phyloP scores from a whole-genome alignment of 2,113 vertebrate genomes.

The Meleagris gallopavo region DNA sequence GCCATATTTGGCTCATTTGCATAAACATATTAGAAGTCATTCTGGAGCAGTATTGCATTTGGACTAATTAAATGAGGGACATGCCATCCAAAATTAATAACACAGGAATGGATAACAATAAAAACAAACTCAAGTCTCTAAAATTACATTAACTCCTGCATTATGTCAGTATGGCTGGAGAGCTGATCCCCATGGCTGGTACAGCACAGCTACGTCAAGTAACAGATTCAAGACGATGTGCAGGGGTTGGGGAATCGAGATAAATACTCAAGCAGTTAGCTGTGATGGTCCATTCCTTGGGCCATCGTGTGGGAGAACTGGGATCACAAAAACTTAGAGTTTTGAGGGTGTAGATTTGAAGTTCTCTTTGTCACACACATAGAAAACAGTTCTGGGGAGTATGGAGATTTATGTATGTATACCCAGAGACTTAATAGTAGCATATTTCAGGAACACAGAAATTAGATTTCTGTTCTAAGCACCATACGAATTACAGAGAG shows the following conservation, averaged over 20 bases:
- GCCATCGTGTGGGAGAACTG: neutral
- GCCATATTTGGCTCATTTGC: neutral
- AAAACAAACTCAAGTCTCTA: constrained; percentile 26
- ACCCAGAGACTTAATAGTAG: neutral
- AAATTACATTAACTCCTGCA: constrained; percentile 1
- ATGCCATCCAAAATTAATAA: constrained; percentile 51
- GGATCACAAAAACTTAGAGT: neutral
- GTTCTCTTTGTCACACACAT: neutral
- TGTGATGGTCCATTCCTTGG: neutral
- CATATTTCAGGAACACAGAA: neutral
- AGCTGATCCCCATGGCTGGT: neutral
- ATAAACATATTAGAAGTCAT: neutral
- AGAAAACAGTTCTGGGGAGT: neutral
- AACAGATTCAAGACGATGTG: neutral
- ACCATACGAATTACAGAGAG: neutral
- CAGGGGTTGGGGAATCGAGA: neutral
- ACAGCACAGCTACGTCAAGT: neutral
- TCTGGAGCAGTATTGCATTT: constrained; percentile 35
- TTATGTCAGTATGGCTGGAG: neutral
- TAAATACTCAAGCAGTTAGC: neutral
- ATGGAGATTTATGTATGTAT: neutral
- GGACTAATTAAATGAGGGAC: constrained; percentile 53
- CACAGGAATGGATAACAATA: constrained; percentile 4
- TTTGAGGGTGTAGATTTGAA: neutral
- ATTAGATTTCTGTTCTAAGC: neutral